These are phyloP conservation scores for Halichoerus grypus DNA, from an alignment of 2,113 vertebrate genomes.

Conservation along the genomic window DNA sequence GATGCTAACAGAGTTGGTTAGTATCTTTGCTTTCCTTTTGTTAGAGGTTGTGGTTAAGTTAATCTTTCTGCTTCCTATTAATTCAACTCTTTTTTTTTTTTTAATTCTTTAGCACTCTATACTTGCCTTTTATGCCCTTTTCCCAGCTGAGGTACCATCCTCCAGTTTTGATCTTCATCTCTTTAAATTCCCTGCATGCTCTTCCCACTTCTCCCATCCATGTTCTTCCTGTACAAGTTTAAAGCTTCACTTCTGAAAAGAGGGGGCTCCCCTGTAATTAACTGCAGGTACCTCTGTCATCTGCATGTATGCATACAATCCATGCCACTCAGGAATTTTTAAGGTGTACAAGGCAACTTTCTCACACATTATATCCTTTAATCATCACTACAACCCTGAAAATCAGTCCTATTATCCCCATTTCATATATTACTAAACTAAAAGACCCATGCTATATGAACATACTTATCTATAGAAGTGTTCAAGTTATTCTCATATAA, in stretches of 20 bases:
- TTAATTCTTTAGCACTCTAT: background rate
- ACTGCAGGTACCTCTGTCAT: background rate
- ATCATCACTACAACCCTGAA: background rate
- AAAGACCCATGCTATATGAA: background rate
- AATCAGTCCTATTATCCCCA: background rate
- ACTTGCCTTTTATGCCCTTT: background rate
- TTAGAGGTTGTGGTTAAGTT: background rate
- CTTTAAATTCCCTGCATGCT: background rate
- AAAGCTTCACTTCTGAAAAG: background rate
- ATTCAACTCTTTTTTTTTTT: background rate
- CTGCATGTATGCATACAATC: background rate
- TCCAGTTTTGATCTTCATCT: background rate
- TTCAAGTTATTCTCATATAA: constrained; percentile 31
- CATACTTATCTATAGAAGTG: background rate
- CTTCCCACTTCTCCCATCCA: background rate
- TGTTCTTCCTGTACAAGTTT: background rate
- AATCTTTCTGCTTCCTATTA: background rate
- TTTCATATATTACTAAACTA: background rate
- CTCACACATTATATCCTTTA: background rate
- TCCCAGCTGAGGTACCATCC: background rate
- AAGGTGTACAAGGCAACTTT: background rate
- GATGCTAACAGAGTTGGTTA: constrained; percentile 92
- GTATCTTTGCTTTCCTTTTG: constrained; percentile 78
- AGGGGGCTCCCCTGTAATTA: background rate
- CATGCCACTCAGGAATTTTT: background rate